These are phyloP conservation scores for Pheucticus melanocephalus DNA, from an alignment of 2,113 vertebrate genomes.

Conservation along the genomic window DNA sequence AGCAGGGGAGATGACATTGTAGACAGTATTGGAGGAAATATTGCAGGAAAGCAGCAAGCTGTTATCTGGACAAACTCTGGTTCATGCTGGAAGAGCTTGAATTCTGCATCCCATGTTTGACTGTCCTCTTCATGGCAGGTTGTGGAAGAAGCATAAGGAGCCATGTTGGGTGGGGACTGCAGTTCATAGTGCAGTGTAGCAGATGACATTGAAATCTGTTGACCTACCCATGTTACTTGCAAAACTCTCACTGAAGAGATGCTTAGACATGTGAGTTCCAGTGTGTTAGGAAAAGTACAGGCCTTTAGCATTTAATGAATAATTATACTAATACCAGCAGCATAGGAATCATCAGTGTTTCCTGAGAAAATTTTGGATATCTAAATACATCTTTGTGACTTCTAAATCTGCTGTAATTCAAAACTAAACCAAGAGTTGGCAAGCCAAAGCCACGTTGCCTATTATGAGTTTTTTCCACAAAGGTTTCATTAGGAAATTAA, in stretches of 20 bases:
- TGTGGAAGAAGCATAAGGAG: background rate
- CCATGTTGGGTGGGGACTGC: background rate
- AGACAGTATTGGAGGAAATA: background rate
- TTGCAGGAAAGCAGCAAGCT: background rate
- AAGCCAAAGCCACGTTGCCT: background rate
- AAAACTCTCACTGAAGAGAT: background rate
- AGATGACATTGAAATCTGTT: background rate
- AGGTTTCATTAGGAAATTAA: conserved; percentile 15
- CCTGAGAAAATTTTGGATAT: background rate
- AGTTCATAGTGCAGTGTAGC: background rate
- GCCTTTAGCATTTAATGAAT: background rate
- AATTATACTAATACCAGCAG: background rate
- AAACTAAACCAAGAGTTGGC: background rate
- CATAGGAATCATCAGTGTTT: background rate
- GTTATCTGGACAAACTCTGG: background rate
- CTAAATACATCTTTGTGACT: background rate
- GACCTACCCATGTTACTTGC: background rate
- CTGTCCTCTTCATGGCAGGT: background rate
- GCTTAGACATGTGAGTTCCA: background rate
- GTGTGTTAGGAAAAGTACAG: background rate
- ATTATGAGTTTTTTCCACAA: background rate
- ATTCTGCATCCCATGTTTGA: background rate
- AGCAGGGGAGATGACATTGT: background rate
- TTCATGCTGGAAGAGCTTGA: background rate
- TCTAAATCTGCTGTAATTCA: background rate